Percentiles rank a stretch among this genome's conserved stretches.
These are phyloP conservation scores for Basileuterus tristriatus DNA, from an alignment of 2,797 vertebrate genomes.

Conservation along the genomic window DNA sequence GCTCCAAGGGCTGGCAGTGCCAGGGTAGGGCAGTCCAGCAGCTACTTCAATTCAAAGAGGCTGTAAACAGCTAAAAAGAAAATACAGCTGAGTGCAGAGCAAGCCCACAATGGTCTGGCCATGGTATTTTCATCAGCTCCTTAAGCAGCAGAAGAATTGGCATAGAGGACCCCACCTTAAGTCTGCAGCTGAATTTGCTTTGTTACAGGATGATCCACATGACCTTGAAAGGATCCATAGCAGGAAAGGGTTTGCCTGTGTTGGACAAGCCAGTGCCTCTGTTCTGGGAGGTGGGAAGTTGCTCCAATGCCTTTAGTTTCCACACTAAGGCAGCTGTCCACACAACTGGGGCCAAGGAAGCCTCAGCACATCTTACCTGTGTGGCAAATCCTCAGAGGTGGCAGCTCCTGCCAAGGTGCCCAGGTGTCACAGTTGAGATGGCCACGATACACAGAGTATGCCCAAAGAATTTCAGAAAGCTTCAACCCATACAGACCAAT, in stretches of 20 bases:
- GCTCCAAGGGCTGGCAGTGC: not conserved
- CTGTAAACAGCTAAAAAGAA: not conserved
- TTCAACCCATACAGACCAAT: not conserved
- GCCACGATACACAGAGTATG: accelerated
- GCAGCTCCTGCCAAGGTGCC: not conserved
- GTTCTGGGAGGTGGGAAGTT: not conserved
- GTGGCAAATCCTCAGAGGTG: not conserved
- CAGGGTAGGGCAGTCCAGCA: not conserved
- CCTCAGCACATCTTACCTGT: not conserved
- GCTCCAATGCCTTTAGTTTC: not conserved
- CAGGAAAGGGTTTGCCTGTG: not conserved
- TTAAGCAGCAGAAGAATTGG: not conserved
- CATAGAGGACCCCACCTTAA: not conserved
- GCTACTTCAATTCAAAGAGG: not conserved
- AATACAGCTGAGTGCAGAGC: not conserved
- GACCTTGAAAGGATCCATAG: not conserved
- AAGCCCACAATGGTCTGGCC: accelerated
- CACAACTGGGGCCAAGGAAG: not conserved
- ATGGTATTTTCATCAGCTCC: not conserved
- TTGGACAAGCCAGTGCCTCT: not conserved
- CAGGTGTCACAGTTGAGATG: not conserved
- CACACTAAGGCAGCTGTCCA: not conserved
- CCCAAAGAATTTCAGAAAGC: not conserved
- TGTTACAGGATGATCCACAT: not conserved
- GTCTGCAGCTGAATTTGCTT: not conserved